Conservation (phyloP, 2,888 invertebrate species). For the Tryphoninae sp. region DNA sequence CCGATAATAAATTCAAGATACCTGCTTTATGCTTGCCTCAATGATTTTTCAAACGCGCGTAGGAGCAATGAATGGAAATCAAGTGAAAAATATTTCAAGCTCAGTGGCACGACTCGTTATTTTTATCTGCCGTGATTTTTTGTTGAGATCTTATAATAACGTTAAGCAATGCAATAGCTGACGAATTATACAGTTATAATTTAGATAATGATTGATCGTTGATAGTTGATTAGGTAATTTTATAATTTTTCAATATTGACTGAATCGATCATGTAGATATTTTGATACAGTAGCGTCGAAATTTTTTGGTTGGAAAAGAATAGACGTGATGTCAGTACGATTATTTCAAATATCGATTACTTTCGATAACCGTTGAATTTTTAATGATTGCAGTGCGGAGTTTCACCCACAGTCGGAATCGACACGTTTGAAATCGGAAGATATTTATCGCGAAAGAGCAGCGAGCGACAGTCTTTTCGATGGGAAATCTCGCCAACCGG, state of each 20-base stretch:
- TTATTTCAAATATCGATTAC: too few species aligned
- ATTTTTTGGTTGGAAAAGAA: too few species aligned
- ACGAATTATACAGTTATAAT: too few species aligned
- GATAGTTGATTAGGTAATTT: too few species aligned
- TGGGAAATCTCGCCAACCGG: conserved; percentile 60
- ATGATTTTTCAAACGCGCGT: conserved; percentile 35
- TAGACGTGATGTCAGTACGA: too few species aligned
- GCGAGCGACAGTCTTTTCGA: conserved; percentile 73
- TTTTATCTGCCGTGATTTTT: too few species aligned
- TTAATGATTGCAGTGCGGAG: conserved; percentile 67
- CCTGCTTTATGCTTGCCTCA: conserved; percentile 51
- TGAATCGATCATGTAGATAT: too few species aligned
- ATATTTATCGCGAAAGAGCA: conserved; percentile 74
- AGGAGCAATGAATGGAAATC: conserved; percentile 50
- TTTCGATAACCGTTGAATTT: neutral
- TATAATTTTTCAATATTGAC: too few species aligned
- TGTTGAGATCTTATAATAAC: too few species aligned
- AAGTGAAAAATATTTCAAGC: conserved; percentile 46
- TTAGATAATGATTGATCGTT: too few species aligned
- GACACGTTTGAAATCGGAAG: conserved; percentile 74
- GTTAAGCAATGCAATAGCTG: too few species aligned
- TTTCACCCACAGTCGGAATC: conserved; percentile 75
- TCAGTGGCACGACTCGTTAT: neutral
- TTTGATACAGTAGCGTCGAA: too few species aligned
- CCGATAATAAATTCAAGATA: conserved; percentile 35